Base-by-base conservation (phyloP, 2,888 invertebrate genomes). In the Zelleria hepariella region DNA sequence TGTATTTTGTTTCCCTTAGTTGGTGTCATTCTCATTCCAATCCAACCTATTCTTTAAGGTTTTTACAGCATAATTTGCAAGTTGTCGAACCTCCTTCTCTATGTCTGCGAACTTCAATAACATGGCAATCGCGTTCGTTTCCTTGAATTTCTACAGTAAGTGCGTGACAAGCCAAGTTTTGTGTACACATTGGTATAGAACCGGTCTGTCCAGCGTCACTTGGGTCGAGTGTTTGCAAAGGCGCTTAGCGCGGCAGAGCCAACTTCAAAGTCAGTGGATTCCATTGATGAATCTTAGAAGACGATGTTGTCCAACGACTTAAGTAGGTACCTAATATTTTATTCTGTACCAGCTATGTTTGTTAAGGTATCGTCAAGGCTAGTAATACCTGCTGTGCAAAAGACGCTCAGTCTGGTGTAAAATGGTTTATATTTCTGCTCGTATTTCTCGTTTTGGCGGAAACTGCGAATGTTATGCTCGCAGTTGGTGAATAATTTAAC, bases 171-270 rank as follows among this genome's bases (percentile, higher is more conserved):
- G 25, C 24, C 57, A 48, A 48, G 24, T 67, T 64, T 61, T 77
- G 72, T 80, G 74, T 77, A 73, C 73, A 71, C 73, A 70, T 70
- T 70, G 61, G 60, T 61, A 27, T 27, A 56, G 60, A 82, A 83
- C 83, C 84, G 81, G 83, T 83, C 72, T 59, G 65, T 72, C 64
- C 75, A 71, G 68, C 77, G 75, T 76, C 73, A 24, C 53, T 56
- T 51, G 32, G 27, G 51, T 25, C 15, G 51, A 77, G 77, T 81
- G 77, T 83, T 83, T 81, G 80, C 82, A 71, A 77, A 58, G 74
- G 75, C 71, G 73, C 67, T 73, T 72, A 68, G 70, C 69, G 63
- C 69, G 67, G 27, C 23, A 57, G 56, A 42, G 63, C 65, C 65
- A 69, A 68, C 66, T 68, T 69, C 67, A 69, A 56, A 20, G 24